Evolutionary conservation across 2,888 invertebrate genomes (phyloP).

Genomic region (Anarsia innoxiella): DNA sequence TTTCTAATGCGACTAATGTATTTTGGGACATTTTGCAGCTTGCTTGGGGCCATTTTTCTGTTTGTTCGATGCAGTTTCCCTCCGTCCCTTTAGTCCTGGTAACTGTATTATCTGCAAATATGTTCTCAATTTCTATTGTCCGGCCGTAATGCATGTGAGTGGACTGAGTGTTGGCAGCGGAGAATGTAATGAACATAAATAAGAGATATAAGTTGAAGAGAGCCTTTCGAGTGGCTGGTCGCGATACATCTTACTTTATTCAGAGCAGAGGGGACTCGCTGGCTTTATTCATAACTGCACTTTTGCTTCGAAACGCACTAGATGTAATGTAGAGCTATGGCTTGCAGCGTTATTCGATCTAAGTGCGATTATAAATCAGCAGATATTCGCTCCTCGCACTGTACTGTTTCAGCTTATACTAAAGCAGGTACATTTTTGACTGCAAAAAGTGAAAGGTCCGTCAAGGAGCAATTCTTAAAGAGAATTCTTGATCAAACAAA

Average conservation of each 20-base stretch:
- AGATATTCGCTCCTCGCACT: neutral
- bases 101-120: conserved; percentile 72
- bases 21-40: conserved; percentile 74
- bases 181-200: conserved; percentile 64
- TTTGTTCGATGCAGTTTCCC: conserved; percentile 58
- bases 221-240: conserved; percentile 24
- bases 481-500: neutral
- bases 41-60: conserved; percentile 70
- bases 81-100: conserved; percentile 50
- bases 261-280: conserved; percentile 1
- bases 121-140: conserved; percentile 72
- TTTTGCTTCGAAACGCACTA: no score
- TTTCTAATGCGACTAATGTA: conserved; percentile 73
- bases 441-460: no score
- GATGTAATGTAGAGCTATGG: no score
- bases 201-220: conserved; percentile 42
- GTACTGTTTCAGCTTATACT: no score
- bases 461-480: neutral
- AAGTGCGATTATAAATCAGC: no score
- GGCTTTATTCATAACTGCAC: conserved; percentile 3
- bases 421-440: no score
- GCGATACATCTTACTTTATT: conserved; percentile 38
- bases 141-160: conserved; percentile 45
- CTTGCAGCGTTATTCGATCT: no score
- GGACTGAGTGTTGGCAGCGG: conserved; percentile 21